phyloP scores from a whole-genome alignment of 2,888 invertebrate genomes.

The Drosophila conformis region DNA sequence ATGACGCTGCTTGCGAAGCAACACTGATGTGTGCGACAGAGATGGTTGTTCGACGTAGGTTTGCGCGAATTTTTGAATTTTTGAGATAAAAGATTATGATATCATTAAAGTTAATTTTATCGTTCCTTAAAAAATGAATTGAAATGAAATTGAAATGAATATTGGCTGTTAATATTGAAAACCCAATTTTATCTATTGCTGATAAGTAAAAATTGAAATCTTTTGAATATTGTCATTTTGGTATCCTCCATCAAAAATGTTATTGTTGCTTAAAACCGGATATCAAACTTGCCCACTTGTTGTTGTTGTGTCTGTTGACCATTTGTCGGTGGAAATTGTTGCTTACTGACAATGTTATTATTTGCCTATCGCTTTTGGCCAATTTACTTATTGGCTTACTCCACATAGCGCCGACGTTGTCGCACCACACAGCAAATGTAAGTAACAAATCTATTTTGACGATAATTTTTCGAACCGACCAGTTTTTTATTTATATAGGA shows the following conservation, averaged over 20 bases:
- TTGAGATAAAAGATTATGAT: background rate
- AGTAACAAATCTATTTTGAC: constrained; percentile 50
- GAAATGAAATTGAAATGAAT: too few relatives aligned
- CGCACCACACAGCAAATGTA: constrained; percentile 38
- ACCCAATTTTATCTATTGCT: background rate
- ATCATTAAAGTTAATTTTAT: background rate
- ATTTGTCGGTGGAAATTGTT: constrained; percentile 51
- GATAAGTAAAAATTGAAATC: background rate
- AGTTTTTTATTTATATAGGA: constrained; percentile 43
- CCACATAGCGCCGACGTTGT: constrained; percentile 54
- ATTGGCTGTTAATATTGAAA: background rate
- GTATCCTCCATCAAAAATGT: constrained; percentile 7
- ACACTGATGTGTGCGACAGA: background rate
- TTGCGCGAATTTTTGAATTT: background rate
- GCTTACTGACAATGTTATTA: constrained; percentile 25
- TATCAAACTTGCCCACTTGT: constrained; percentile 2
- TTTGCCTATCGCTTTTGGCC: constrained; percentile 54
- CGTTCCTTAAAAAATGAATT: background rate
- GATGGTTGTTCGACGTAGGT: background rate
- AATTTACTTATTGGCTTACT: constrained; percentile 81
- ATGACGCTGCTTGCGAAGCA: constrained; percentile 16
- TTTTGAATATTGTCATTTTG: constrained; percentile 3
- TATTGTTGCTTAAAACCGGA: constrained; percentile 33
- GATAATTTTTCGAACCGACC: constrained; percentile 49
- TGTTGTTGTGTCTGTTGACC: constrained; percentile 16